phyloP scores from a whole-genome alignment of 2,888 invertebrate species.

The Tridacna crocea region DNA sequence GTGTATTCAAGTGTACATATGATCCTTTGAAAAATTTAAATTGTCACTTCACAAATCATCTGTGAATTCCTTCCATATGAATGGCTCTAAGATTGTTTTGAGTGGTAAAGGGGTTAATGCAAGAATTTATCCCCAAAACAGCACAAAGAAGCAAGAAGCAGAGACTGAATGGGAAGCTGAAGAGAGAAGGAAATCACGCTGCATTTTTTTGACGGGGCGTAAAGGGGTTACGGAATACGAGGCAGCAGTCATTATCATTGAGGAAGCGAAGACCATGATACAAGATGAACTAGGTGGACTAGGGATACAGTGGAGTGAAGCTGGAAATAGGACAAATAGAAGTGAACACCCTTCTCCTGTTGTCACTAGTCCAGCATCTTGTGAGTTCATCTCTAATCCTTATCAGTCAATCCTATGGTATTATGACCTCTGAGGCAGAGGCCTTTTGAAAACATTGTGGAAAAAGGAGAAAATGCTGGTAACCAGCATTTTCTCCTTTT shows the following conservation, averaged over 20 bases:
- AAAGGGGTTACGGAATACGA: conserved; percentile 91
- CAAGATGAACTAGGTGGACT: conserved; percentile 84
- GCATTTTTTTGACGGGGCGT: conserved; percentile 82
- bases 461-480: neutral
- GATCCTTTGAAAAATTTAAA: no score
- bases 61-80: no score
- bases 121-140: conserved; percentile 62
- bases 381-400: conserved; percentile 17
- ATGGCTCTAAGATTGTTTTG: no score
- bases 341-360: conserved; percentile 42
- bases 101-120: neutral
- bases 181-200: conserved; percentile 83
- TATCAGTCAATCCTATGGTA: neutral
- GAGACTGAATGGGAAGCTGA: conserved; percentile 89
- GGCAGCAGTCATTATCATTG: conserved; percentile 91
- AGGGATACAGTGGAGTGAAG: conserved; percentile 77
- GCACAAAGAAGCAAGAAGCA: conserved; percentile 87
- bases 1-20: no score
- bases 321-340: conserved; percentile 17
- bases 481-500: neutral
- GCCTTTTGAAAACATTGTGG: neutral
- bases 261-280: conserved; percentile 90
- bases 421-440: neutral
- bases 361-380: conserved; percentile 52
- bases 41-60: no score